Conservation (phyloP, 2,888 invertebrate genomes). For the Scaptomyza polygonia region DNA sequence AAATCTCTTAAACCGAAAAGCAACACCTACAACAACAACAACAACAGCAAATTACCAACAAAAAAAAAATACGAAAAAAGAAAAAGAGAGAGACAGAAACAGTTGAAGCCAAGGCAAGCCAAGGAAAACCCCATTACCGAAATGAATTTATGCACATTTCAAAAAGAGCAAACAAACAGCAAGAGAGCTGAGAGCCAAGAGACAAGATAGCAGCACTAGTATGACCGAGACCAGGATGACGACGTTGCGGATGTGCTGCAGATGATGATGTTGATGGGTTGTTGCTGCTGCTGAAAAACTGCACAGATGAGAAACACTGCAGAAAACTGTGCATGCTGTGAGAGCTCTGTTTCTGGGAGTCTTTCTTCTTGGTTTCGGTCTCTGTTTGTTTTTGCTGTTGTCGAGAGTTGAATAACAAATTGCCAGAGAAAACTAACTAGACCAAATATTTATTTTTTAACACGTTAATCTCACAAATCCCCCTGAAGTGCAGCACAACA, state of each 20-base stretch:
- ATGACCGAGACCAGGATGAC: constrained; percentile 47
- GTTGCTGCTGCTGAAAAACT: constrained; percentile 19
- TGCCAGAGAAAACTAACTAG: constrained; percentile 75
- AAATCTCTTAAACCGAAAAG: constrained; percentile 66
- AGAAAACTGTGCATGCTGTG: constrained; percentile 31
- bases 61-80: constrained; percentile 12
- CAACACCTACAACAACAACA: constrained; percentile 42
- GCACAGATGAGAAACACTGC: constrained; percentile 54
- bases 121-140: constrained; percentile 74
- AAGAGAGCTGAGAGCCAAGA: constrained; percentile 10
- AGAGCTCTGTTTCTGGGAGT: constrained; percentile 13
- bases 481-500: constrained; percentile 63
- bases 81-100: too few relatives aligned
- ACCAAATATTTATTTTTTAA: constrained; percentile 81
- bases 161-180: constrained; percentile 65
- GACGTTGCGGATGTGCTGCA: constrained; percentile 41
- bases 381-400: constrained; percentile 64
- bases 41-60: neutral
- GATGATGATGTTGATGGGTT: constrained; percentile 57
- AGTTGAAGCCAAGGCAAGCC: constrained; percentile 34
- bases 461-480: constrained; percentile 79
- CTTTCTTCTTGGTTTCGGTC: neutral
- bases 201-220: constrained; percentile 2
- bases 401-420: constrained; percentile 69
- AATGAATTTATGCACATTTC: constrained; percentile 78